Percentiles rank a stretch among this genome's conserved stretches.
Conservation (phyloP, 2,797 vertebrate genomes). For the Linurgus olivaceus region DNA sequence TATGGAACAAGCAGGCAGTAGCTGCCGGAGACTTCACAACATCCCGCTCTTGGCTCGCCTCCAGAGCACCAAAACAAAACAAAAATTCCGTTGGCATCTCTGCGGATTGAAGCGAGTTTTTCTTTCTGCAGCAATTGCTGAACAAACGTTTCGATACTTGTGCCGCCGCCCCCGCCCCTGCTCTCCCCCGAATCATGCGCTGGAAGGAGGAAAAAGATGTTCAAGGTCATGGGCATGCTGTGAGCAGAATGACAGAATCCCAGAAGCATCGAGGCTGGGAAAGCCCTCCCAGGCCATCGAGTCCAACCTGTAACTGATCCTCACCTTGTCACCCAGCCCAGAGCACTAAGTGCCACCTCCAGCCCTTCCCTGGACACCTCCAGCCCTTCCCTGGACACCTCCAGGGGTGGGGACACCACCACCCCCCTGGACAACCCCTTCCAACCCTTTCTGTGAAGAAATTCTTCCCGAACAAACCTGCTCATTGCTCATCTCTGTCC, state of each 20-base stretch:
- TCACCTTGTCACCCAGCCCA: neutral
- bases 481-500: neutral
- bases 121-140: slow-evolving; percentile 49
- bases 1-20: slow-evolving; percentile 37
- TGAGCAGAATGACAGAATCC: neutral
- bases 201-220: slow-evolving; percentile 3
- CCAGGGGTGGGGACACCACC: neutral
- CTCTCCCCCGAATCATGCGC: neutral
- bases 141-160: slow-evolving; percentile 47
- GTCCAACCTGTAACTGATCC: rapidly evolving
- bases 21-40: slow-evolving; percentile 39
- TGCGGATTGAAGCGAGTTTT: slow-evolving; percentile 29
- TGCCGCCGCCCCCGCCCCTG: slow-evolving; percentile 10
- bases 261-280: neutral
- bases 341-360: neutral
- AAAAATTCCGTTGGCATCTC: slow-evolving; percentile 31
- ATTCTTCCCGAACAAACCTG: neutral
- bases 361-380: no score
- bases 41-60: slow-evolving; percentile 32
- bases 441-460: neutral
- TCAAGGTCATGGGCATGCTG: slow-evolving; percentile 63
- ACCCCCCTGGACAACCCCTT: neutral
- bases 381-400: no score
- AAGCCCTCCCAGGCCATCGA: neutral
- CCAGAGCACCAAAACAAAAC: slow-evolving; percentile 37